Evolutionary conservation across 2,113 vertebrate species (phyloP), one percentile per base, ranked within the genome.

Genomic region (Lanius collurio): DNA sequence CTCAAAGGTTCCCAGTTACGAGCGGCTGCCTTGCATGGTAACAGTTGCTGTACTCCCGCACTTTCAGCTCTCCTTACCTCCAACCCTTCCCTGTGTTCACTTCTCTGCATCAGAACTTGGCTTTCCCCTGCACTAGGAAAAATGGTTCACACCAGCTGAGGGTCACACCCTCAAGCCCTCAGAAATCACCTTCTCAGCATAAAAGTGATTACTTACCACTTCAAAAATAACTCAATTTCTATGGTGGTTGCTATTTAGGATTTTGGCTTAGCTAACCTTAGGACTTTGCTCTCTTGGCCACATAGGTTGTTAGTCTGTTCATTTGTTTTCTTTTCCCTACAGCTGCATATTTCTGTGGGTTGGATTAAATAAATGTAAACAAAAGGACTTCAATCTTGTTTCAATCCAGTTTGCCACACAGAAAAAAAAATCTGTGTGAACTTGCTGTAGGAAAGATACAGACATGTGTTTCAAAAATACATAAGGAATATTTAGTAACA

Each of bases 1-100:
- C 41, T 82, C 33, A 76, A 82, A 71, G 22, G 26, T 30, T 30
- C 13, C 28, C 19, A 30, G 28, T 30, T 62, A 53, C 6, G 0
- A 0, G 11, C 23, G 33, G 14, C 55, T 74, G 20, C n/a, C 11
- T 11, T 4, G 5, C 3, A 6, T 4, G 3, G 24, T 33, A 16
- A 11, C 2, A 4, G 13, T 13, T 71, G 57, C 53, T 59, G 37
- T 37, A 15, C 10, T 19, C 52, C 31, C 35, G 23, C 31, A 13
- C 7, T 57, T 79, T 57, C 24, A 49, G 13, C 22, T 63, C 27
- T 39, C 47, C 15, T 47, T 22, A 22, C 26, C 11, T 37, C 19
- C 27, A 60, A 11, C 10, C 15, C 21, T 49, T 75, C 15, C 7
- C 5, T 22, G 5, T 0, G 0, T 11, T 85, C 42, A 44, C 16